Base-by-base conservation (phyloP, 2,113 vertebrate species). In the Vireo altiloquus region DNA sequence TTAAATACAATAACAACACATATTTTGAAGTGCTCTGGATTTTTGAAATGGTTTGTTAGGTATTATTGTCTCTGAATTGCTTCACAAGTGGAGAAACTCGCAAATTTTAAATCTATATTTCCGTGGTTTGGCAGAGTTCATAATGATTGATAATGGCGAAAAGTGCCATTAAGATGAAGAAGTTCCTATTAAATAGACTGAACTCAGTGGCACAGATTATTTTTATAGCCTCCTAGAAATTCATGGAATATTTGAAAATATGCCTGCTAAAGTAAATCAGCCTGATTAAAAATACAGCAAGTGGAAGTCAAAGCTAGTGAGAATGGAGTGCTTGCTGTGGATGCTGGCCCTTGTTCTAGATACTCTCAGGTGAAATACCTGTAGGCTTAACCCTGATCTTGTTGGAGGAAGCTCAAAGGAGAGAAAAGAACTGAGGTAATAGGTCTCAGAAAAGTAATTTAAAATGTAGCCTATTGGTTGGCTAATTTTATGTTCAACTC, bases 191-290 rank as follows among this genome's bases (percentile, higher is more conserved):
- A 89, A 12, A 64, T 53, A 95, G 39, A 57, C 46, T 82, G 35
- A 86, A 90, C n/a, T 74, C 6, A 70, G 47, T 20, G 71, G 44
- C 50, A 77, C 42, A 81, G 42, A 66, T 93, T 95, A 89, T 70
- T 92, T 97, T 81, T 72, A 88, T 72, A 81, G 39, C 16, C 91
- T 95, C 61, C 68, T 94, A 79, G 46, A 81, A 87, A 85, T 80
- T 79, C 61, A 77, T 77, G 27, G 44, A 94, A 87, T 84, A 68
- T 40, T 87, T 92, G 59, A 92, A 81, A 92, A 95, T 89, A 79
- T 47, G 44, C 11, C 47, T 82, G 25, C 25, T 74, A 22, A 88
- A 91, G 82, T 59, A 82, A 89, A 70, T 80, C 89, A 75, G 10
- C 6, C 35, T 84, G 46, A 78, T 82, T 91, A 74, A 92, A 92